phyloP scores from a whole-genome alignment of 2,113 vertebrate genomes.

The Phocoena phocoena region DNA sequence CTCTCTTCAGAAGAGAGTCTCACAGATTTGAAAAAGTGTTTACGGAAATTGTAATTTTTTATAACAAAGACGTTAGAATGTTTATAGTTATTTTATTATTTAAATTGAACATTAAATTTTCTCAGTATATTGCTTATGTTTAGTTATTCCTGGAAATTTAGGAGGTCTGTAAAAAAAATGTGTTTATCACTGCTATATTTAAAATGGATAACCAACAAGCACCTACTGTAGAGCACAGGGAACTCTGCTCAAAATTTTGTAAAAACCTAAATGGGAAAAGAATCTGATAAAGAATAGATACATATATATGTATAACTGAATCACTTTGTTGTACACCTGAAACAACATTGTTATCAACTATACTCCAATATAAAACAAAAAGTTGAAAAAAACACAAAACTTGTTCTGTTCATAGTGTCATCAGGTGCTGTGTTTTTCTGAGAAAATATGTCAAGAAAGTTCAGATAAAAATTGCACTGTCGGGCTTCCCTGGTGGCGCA shows the following conservation, averaged over 20 bases:
- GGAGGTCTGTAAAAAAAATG: not conserved
- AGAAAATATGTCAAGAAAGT: slow-evolving; percentile 6
- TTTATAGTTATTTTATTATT: not conserved
- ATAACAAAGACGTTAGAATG: not conserved
- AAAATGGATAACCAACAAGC: too few relatives aligned
- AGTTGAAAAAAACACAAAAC: too few relatives aligned
- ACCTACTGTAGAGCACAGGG: too few relatives aligned
- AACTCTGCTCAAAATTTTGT: too few relatives aligned
- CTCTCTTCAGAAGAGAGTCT: not conserved
- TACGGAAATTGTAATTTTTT: not conserved
- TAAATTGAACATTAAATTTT: not conserved
- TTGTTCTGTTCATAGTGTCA: not conserved
- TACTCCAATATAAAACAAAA: too few relatives aligned
- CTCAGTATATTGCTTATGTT: not conserved
- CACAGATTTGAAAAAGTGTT: not conserved
- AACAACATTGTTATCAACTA: too few relatives aligned
- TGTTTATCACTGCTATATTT: too few relatives aligned
- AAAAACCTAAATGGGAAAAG: too few relatives aligned
- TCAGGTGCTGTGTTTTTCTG: not conserved
- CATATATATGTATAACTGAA: too few relatives aligned
- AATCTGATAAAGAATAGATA: too few relatives aligned
- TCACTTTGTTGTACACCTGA: too few relatives aligned
- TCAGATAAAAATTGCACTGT: not conserved
- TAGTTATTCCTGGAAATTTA: not conserved
- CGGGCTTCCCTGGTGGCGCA: too few relatives aligned